Percentiles rank a stretch among this genome's conserved stretches.
phyloP scores from a whole-genome alignment of 2,113 vertebrate genomes.

The Campylomormyrus tamandua region DNA sequence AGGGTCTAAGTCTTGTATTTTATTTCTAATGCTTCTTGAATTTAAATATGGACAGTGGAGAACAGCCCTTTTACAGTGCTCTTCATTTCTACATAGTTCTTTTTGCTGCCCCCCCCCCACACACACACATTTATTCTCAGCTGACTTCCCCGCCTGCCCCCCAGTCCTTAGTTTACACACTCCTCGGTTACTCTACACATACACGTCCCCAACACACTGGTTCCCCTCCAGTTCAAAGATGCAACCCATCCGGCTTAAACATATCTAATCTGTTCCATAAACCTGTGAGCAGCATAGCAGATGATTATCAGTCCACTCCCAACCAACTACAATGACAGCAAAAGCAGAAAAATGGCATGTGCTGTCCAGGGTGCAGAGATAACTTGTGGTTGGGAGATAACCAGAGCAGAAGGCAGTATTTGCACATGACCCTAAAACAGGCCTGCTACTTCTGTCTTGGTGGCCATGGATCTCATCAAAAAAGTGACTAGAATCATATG shows the following conservation, averaged over 20 bases:
- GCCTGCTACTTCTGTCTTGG: neutral
- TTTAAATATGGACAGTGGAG: neutral
- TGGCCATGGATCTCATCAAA: neutral
- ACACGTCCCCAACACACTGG: neutral
- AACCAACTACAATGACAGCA: neutral
- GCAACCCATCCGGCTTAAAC: neutral
- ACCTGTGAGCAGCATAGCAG: neutral
- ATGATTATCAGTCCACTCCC: neutral
- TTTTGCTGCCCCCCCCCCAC: too few relatives aligned
- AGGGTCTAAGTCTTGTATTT: too few relatives aligned
- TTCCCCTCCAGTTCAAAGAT: neutral
- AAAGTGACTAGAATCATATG: neutral
- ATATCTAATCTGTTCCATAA: neutral
- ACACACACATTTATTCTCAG: too few relatives aligned
- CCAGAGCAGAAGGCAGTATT: neutral
- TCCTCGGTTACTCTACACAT: neutral
- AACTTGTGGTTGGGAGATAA: neutral
- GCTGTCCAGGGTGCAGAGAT: neutral
- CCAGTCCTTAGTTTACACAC: neutral
- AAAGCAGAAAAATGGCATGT: neutral
- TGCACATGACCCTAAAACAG: neutral
- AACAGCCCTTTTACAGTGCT: neutral
- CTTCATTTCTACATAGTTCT: too few relatives aligned
- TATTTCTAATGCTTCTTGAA: neutral
- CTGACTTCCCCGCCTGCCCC: too few relatives aligned